Percentiles rank a stretch among this genome's conserved stretches.
Evolutionary conservation across 1,140 invertebrate species (phyloP).

Genomic region (Drosophila takahashii): DNA sequence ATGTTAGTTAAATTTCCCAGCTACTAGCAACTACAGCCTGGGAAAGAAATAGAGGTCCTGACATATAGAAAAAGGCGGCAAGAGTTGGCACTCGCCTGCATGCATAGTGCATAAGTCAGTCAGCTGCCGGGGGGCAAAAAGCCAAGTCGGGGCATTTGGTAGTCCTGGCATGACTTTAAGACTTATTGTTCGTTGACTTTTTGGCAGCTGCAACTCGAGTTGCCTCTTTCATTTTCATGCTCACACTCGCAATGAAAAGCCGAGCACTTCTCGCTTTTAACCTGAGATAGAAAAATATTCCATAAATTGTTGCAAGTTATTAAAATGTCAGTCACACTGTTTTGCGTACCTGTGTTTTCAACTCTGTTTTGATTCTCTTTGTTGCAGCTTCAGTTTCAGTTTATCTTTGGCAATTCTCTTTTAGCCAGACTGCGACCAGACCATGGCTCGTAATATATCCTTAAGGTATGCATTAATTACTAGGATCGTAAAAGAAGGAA

Average conservation of each 20-base stretch:
- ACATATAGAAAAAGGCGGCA: constrained; percentile 2
- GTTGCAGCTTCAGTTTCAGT: constrained; percentile 24
- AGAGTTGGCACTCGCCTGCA: constrained; percentile 69
- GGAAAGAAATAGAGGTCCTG: constrained; percentile 6
- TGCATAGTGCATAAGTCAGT: constrained; percentile 78
- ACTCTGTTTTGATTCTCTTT: constrained; percentile 41
- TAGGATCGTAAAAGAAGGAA: constrained; percentile 63
- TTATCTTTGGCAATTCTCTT: constrained; percentile 30
- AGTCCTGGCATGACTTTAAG: constrained; percentile 61
- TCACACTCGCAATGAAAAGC: constrained; percentile 38
- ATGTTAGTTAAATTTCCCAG: constrained; percentile 70
- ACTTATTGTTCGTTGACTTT: constrained; percentile 56
- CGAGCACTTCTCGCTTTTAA: constrained; percentile 20
- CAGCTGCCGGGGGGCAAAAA: constrained; percentile 17
- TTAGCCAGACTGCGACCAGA: constrained; percentile 35
- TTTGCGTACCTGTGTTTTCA: constrained; percentile 10
- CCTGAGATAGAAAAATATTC: constrained; percentile 16
- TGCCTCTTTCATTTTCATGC: constrained; percentile 19
- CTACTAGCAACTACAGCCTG: constrained; percentile 20
- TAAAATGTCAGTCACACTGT: constrained; percentile 53
- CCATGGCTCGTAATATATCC: constrained; percentile 51
- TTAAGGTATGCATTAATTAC: constrained; percentile 81
- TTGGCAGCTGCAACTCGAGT: constrained; percentile 33
- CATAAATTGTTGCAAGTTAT: constrained; percentile 55
- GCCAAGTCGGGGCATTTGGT: constrained; percentile 19